Conservation (phyloP, 2,113 vertebrate genomes). For the Sporophila hypoxantha region DNA sequence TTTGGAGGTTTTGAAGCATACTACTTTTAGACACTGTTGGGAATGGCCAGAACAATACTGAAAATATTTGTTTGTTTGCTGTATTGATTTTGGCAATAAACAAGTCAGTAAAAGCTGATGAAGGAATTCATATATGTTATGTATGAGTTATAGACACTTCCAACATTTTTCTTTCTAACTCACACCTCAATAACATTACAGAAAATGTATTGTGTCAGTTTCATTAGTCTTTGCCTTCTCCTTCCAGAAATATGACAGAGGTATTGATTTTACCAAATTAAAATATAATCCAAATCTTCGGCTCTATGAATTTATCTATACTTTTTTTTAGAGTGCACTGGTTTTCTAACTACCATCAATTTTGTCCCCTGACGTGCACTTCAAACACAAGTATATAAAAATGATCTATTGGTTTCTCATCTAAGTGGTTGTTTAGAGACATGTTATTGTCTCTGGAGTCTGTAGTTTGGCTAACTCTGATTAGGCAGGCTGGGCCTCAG, state of each 20-base stretch:
- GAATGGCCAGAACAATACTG: background rate
- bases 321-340: background rate
- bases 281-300: conserved; percentile 28
- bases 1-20: background rate
- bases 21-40: background rate
- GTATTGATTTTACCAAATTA: conserved; percentile 48
- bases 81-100: conserved; percentile 41
- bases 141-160: conserved; percentile 51
- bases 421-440: background rate
- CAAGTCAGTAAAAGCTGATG: conserved; percentile 24
- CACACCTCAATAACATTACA: conserved; percentile 16
- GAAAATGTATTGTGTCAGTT: conserved; percentile 34
- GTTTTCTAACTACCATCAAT: conserved; percentile 10
- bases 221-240: conserved; percentile 22
- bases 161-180: conserved; percentile 32
- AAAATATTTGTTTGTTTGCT: background rate
- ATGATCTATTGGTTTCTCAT: conserved; percentile 5
- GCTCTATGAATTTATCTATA: background rate
- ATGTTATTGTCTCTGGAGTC: background rate
- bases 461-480: background rate
- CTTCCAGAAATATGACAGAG: conserved; percentile 33
- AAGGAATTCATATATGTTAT: conserved; percentile 12
- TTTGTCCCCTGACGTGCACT: conserved; percentile 1
- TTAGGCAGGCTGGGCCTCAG: background rate
- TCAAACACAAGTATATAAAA: conserved; percentile 4